Percentiles rank a stretch among this genome's conserved stretches.
Evolutionary conservation across 2,113 vertebrate genomes (phyloP).

Genomic region (Myodes glareolus): DNA sequence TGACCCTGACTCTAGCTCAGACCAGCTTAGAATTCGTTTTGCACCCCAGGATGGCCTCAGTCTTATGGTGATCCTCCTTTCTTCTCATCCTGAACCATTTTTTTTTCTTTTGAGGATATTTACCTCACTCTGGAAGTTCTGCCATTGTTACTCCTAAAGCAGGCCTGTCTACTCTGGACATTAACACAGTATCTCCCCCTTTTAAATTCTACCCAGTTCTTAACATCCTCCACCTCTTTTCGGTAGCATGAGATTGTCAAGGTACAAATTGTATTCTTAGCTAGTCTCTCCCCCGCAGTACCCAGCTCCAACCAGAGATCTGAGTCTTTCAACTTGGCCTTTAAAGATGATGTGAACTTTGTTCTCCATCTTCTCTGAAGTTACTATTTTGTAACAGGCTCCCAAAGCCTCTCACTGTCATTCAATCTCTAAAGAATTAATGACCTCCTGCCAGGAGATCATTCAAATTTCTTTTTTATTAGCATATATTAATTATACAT

Average conservation of each 20-base stretch:
- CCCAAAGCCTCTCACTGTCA: not conserved
- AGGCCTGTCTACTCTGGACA: not conserved
- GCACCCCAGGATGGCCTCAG: not conserved
- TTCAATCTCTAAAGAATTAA: not conserved
- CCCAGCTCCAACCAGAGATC: not conserved
- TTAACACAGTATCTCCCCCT: not conserved
- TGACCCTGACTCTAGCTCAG: not conserved
- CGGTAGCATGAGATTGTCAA: not conserved
- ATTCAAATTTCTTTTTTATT: not conserved
- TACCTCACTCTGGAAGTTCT: not conserved
- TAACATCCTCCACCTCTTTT: not conserved
- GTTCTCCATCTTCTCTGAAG: not conserved
- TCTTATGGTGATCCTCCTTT: not conserved
- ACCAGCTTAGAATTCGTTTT: not conserved
- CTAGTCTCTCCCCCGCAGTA: not conserved
- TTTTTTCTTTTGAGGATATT: not conserved
- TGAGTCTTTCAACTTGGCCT: not conserved
- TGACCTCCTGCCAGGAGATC: not conserved
- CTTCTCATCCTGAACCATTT: not conserved
- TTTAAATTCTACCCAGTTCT: not conserved
- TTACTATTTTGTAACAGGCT: not conserved
- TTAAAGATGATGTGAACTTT: not conserved
- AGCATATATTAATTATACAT: not conserved
- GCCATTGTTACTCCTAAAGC: not conserved
- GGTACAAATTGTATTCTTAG: not conserved